Evolutionary conservation across 2,797 vertebrate species (phyloP).

Genomic region (Anabacerthia variegaticeps): DNA sequence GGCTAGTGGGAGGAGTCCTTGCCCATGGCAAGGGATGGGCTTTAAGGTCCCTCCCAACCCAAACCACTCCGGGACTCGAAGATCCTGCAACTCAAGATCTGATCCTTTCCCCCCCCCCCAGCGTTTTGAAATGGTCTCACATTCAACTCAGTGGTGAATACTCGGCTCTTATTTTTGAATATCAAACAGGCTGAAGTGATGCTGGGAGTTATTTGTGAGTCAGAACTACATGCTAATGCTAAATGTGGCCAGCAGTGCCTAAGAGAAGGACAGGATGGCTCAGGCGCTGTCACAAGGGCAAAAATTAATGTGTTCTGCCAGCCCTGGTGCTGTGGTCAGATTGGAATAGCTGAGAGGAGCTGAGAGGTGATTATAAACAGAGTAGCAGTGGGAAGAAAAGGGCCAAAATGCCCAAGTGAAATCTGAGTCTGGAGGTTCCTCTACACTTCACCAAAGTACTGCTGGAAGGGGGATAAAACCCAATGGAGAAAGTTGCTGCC

Average conservation of each 20-base stretch:
- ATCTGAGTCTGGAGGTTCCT: background rate
- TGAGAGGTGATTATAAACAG: background rate
- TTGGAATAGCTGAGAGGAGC: background rate
- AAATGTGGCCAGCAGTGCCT: conserved; percentile 27
- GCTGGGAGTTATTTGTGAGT: conserved; percentile 25
- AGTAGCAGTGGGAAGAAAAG: background rate
- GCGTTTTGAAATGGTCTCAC: background rate
- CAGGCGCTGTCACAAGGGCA: background rate
- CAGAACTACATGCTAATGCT: conserved; percentile 10
- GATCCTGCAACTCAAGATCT: background rate
- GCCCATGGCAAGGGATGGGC: background rate
- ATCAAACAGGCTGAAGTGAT: conserved; percentile 29
- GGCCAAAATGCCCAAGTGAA: background rate
- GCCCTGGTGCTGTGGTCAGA: background rate
- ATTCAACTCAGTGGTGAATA: background rate
- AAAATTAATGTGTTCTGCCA: conserved; percentile 1
- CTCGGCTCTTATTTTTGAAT: background rate
- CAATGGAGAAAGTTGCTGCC: background rate
- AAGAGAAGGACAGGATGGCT: conserved; percentile 7
- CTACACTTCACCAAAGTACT: background rate
- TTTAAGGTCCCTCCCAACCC: background rate
- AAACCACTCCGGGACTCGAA: background rate
- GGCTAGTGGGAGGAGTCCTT: background rate
- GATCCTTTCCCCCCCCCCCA: background rate
- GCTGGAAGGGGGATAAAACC: background rate